Evolutionary conservation across 2,888 invertebrate species (phyloP).

Genomic region (Lathronympha strigana): DNA sequence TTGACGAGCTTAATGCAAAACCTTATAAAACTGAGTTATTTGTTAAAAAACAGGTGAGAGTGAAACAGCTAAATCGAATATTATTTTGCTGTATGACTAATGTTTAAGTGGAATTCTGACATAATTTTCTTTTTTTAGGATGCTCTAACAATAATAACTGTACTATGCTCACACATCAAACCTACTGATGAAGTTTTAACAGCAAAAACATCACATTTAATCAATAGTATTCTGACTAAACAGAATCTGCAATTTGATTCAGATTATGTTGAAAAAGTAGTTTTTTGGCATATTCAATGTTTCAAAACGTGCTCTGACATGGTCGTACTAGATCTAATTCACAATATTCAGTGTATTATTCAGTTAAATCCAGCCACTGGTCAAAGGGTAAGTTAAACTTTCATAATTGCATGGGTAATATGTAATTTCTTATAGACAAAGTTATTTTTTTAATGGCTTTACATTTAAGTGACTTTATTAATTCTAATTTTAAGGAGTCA

Average conservation of each 20-base stretch:
- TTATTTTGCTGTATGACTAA: neutral
- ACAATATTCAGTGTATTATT: constrained; percentile 72
- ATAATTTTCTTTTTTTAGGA: constrained; percentile 61
- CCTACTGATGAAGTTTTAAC: constrained; percentile 81
- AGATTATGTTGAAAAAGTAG: constrained; percentile 62
- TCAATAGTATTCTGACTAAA: constrained; percentile 80
- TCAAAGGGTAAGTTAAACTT: constrained; percentile 56
- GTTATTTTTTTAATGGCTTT: too few species aligned
- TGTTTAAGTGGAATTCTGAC: neutral
- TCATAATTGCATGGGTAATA: neutral
- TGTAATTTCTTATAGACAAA: too few species aligned
- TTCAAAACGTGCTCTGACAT: constrained; percentile 70
- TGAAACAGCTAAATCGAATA: constrained; percentile 7
- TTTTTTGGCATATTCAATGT: constrained; percentile 76
- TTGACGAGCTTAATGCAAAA: constrained; percentile 86
- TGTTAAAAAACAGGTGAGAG: constrained; percentile 74
- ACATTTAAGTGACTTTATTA: neutral
- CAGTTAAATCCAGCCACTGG: constrained; percentile 60
- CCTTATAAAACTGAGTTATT: constrained; percentile 81
- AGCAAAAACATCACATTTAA: constrained; percentile 84
- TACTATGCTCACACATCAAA: constrained; percentile 66
- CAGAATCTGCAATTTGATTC: constrained; percentile 76
- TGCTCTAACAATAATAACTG: constrained; percentile 62
- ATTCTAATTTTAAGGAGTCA: too few species aligned
- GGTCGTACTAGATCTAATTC: constrained; percentile 71